Conservation (phyloP, 2,888 invertebrate species). For the Apeira syringaria region DNA sequence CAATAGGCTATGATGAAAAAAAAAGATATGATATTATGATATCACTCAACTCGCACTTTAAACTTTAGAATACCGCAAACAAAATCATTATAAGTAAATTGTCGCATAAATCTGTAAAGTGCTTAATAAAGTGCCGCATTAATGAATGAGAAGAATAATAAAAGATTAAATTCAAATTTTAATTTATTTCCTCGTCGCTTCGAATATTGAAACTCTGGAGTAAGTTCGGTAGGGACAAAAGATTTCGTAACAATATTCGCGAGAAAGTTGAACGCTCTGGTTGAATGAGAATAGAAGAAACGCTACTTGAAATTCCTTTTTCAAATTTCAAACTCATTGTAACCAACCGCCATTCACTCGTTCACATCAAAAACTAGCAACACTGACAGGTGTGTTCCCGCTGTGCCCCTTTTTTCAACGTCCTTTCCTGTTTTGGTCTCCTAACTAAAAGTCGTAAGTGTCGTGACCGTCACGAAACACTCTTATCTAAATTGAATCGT, state of each 20-base stretch:
- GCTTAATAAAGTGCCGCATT: too few relatives aligned
- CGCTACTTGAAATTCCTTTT: conserved; percentile 23
- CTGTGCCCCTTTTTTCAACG: conserved; percentile 82
- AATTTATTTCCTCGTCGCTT: too few relatives aligned
- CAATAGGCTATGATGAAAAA: too few relatives aligned
- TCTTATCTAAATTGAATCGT: conserved; percentile 8
- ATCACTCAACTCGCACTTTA: too few relatives aligned
- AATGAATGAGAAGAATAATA: too few relatives aligned
- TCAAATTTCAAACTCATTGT: conserved; percentile 66
- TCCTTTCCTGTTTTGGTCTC: conserved; percentile 66
- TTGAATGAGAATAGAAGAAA: conserved; percentile 15
- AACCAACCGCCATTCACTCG: conserved; percentile 68
- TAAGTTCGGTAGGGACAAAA: neutral
- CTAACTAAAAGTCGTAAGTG: conserved; percentile 41
- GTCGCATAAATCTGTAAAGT: too few relatives aligned
- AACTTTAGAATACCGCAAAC: too few relatives aligned
- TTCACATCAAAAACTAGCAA: conserved; percentile 80
- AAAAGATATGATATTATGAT: too few relatives aligned
- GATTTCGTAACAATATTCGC: conserved; percentile 11
- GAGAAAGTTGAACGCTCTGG: conserved; percentile 16
- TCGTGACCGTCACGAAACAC: neutral
- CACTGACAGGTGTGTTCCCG: conserved; percentile 82
- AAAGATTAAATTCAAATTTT: too few relatives aligned
- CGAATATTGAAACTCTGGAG: neutral
- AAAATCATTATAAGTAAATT: too few relatives aligned